Base-by-base conservation (phyloP, 2,113 vertebrate species). In the Solea senegalensis region DNA sequence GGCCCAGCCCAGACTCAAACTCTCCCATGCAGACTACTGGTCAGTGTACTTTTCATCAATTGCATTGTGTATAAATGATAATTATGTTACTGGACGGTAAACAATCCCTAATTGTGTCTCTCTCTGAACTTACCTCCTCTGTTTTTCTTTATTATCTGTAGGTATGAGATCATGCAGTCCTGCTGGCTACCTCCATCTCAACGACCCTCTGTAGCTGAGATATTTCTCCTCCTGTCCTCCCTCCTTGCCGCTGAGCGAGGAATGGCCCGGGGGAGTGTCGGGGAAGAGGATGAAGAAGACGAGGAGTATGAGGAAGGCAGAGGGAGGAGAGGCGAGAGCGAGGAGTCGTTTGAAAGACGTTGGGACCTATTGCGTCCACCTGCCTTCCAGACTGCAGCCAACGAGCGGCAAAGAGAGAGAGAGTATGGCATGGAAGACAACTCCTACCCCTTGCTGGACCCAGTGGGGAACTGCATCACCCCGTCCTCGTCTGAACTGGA, bases 131-230 rank as follows among this genome's bases (percentile, higher is more conserved):
- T 62, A 28, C 16, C n/a, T 60, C 12, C n/a, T 54, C 40, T 52
- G 7, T 39, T 46, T 26, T 45, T 72, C 28, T 64, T 48, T 69
- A 53, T 50, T 76, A 59, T 66, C 56, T 27, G 55, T 79, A 97
- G 96, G 96, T 97, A 97, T 57, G 96, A 97, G 81, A 96, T 97
- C 78, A 94, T 97, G 94, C 96, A 97, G 90, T 96, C 95, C 8
- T 97, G 96, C 86, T 97, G 96, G 96, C 88, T 96, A 39, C 93
- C 94, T 3, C 89, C 94, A 3, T 94, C 94, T 44, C 95, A 96
- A 69, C 95, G 96, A 2, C 95, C 96, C 9, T 93, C 95, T 0
- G 93, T 96, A 27, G 94, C 94, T 1, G 95, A 97, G 59, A 89
- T 97, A 54, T 96, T 97, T 56, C 92, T 96, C 81, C 96, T 97